Evolutionary conservation across 2,797 vertebrate genomes (phyloP).

Genomic region (Buceros bicornis): DNA sequence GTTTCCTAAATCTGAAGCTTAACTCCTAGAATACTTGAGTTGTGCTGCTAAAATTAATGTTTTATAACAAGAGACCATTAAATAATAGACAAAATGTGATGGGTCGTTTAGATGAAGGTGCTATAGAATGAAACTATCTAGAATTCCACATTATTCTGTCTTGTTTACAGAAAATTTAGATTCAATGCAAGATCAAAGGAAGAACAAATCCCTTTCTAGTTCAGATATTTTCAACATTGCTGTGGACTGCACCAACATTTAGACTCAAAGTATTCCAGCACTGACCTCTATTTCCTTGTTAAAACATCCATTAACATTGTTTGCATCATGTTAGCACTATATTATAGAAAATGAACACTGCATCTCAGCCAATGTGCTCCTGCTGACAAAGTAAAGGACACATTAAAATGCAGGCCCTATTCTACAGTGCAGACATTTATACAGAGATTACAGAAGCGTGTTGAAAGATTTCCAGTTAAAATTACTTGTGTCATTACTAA

Average conservation of each 20-base stretch:
- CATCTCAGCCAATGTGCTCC: neutral
- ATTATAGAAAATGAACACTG: neutral
- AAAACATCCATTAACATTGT: neutral
- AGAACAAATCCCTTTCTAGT: neutral
- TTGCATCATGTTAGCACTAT: neutral
- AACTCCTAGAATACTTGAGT: neutral
- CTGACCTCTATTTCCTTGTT: neutral
- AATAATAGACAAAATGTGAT: neutral
- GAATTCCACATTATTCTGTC: neutral
- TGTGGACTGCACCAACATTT: neutral
- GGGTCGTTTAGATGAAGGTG: neutral
- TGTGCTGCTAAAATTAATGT: neutral
- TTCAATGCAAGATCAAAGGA: neutral
- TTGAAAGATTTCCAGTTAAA: conserved; percentile 73
- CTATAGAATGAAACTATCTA: neutral
- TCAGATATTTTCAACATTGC: neutral
- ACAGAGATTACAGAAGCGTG: conserved; percentile 72
- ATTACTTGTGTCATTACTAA: conserved; percentile 77
- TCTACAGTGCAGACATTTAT: neutral
- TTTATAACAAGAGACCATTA: neutral
- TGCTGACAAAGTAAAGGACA: neutral
- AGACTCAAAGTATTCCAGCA: neutral
- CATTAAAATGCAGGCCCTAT: neutral
- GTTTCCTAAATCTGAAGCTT: neutral
- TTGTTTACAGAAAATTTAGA: neutral